Base-by-base conservation (phyloP, 2,113 vertebrate genomes). In the Chinchilla lanigera region DNA sequence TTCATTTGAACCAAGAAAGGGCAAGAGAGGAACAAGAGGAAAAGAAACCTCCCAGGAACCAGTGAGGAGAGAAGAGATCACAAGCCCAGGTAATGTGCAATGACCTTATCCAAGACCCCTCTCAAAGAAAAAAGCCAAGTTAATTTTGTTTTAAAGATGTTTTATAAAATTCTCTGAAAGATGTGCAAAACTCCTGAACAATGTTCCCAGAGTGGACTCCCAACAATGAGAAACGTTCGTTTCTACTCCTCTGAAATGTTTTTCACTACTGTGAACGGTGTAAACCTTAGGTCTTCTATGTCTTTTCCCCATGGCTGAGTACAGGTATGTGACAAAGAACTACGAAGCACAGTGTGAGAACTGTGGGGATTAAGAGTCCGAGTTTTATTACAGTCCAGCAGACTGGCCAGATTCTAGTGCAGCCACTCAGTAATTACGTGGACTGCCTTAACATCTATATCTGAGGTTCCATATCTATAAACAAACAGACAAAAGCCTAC, bases 141-240 rank as follows among this genome's bases (percentile, higher is more conserved):
- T 65, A 56, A 92, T 67, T 84, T 96, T 88, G 41, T 63, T 77
- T 86, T 41, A 77, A 89, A 85, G 16, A 60, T 52, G 16, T 91
- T 96, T 75, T 90, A 35, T 35, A 80, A 16, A 19, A 58, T 85
- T 92, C 73, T 94, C 56, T 86, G 56, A 84, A 52, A 89, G 52
- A 90, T 65, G 65, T 22, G 19, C 16, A 47, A 63, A 86, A 28
- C 19, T 75, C 30, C 38, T 5, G 19, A 90, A 75, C 44, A 56
- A 35, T 6, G 4, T 44, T 50, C 22, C 13, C 33, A 61, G 38
- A 41, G 35, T 60, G 69, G 38, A 95, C 69, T 58, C 35, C 44
- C 88, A 81, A 73, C n/a, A 54, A 52, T 38, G 19, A 91, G 26
- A 93, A 33, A 52, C 2, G 54, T 3, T 14, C 22, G n/a, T 69